phyloP scores from a whole-genome alignment of 2,888 invertebrate genomes.

The Muschampia plurimacula region DNA sequence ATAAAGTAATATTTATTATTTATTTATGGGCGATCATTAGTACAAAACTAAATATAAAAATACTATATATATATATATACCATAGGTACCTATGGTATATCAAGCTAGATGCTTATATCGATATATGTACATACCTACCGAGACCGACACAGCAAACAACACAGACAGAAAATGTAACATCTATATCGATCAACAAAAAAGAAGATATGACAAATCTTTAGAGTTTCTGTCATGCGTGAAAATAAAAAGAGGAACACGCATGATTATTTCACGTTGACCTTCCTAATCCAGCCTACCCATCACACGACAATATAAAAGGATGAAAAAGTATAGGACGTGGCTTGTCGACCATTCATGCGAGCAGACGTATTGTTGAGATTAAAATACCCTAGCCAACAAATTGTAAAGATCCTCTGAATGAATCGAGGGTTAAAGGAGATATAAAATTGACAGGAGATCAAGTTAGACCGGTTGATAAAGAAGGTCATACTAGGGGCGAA shows the following conservation, averaged over 20 bases:
- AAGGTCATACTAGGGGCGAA: constrained; percentile 69
- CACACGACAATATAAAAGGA: constrained; percentile 64
- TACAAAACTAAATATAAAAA: too few relatives aligned
- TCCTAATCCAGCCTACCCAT: constrained; percentile 71
- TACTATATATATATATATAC: too few relatives aligned
- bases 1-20: too few relatives aligned
- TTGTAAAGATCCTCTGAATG: constrained; percentile 49
- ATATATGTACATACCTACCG: too few relatives aligned
- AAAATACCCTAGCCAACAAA: constrained; percentile 43
- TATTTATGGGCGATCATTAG: too few relatives aligned
- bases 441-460: constrained; percentile 54
- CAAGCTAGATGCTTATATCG: too few relatives aligned
- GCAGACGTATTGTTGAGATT: constrained; percentile 66
- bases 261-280: constrained; percentile 66
- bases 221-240: constrained; percentile 54
- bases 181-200: constrained; percentile 17
- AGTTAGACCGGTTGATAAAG: constrained; percentile 54
- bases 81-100: too few relatives aligned
- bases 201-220: constrained; percentile 21
- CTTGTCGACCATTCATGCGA: constrained; percentile 71
- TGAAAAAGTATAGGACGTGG: constrained; percentile 58
- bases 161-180: constrained; percentile 13
- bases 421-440: constrained; percentile 40
- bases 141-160: neutral
- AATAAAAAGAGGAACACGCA: constrained; percentile 55